Evolutionary conservation across 2,113 vertebrate species (phyloP).

Genomic region (Corvus hawaiiensis): DNA sequence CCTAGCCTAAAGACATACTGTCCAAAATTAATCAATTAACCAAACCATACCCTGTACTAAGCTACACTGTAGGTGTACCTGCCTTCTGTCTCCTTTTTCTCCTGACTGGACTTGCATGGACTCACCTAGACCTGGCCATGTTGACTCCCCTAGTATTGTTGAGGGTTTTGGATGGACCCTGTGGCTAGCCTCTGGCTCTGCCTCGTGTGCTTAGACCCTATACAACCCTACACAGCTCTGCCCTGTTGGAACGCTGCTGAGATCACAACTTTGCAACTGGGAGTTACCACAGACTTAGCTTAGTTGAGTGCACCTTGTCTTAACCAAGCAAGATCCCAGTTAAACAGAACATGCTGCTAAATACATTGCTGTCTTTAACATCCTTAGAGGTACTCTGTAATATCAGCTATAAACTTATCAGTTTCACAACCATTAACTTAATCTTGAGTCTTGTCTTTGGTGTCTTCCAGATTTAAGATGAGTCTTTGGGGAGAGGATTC

Average conservation of each 20-base stretch:
- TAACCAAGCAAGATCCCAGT: neutral
- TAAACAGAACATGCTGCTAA: neutral
- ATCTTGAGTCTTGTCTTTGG: neutral
- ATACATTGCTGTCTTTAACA: neutral
- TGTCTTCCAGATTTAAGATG: neutral
- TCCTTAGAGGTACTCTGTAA: neutral
- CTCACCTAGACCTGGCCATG: neutral
- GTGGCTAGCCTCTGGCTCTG: neutral
- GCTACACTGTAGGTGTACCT: accelerated
- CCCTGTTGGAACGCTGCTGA: neutral
- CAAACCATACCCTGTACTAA: neutral
- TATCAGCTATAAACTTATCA: neutral
- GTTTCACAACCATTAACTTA: neutral
- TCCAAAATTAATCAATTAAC: neutral
- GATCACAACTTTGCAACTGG: neutral
- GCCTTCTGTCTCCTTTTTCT: neutral
- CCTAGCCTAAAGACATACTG: neutral
- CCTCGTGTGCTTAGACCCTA: neutral
- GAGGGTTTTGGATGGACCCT: neutral
- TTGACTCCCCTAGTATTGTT: neutral
- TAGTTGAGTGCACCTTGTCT: neutral
- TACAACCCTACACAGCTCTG: accelerated
- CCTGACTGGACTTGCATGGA: accelerated
- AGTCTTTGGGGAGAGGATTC: neutral
- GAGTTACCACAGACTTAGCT: neutral